phyloP scores from a whole-genome alignment of 2,797 vertebrate genomes.

The Dromococcyx pavoninus region DNA sequence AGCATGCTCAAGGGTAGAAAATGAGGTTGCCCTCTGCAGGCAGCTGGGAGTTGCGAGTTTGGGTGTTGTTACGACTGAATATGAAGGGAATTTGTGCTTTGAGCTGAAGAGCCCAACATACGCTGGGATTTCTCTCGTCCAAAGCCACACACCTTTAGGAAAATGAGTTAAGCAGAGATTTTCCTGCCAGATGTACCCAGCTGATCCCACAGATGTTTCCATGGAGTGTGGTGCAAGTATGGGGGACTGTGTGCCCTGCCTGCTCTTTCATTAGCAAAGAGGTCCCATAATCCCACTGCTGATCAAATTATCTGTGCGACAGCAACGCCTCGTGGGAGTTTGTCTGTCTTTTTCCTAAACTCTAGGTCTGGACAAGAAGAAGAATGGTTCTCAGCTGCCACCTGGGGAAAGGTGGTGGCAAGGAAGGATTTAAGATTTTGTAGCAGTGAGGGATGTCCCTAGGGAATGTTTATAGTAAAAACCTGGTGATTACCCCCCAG shows the following conservation, averaged over 20 bases:
- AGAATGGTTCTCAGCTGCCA: background rate
- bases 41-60: background rate
- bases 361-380: background rate
- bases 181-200: background rate
- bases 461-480: background rate
- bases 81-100: fast-evolving
- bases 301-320: background rate
- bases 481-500: background rate
- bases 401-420: background rate
- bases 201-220: background rate
- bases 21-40: background rate
- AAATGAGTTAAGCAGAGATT: background rate
- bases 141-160: background rate
- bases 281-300: background rate
- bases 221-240: background rate
- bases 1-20: background rate
- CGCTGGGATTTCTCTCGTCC: background rate
- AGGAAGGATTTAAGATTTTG: background rate
- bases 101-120: fast-evolving
- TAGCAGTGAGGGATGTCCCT: background rate
- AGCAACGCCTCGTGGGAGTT: background rate
- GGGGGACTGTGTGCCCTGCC: fast-evolving
- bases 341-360: background rate
- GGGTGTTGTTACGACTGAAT: fast-evolving
- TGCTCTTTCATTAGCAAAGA: background rate